Evolutionary conservation across 2,113 vertebrate genomes (phyloP).

Genomic region (Cyrtonyx montezumae): DNA sequence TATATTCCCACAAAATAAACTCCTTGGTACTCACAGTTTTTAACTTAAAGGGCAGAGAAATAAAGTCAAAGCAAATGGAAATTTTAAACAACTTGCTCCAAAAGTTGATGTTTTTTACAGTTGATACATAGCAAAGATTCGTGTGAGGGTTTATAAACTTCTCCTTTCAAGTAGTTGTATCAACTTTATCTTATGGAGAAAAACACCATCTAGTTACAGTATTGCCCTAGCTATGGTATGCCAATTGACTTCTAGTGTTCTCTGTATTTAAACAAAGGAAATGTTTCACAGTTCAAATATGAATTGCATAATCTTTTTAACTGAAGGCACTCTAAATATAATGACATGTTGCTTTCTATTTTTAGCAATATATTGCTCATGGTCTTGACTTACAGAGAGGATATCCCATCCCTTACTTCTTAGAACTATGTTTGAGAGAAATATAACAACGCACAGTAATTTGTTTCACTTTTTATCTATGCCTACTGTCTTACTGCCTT

Average conservation of each 20-base stretch:
- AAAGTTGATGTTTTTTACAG: neutral
- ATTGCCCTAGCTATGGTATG: neutral
- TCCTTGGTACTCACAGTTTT: neutral
- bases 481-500: neutral
- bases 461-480: neutral
- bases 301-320: neutral
- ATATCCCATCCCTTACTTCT: neutral
- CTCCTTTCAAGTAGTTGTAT: neutral
- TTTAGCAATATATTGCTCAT: neutral
- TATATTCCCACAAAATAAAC: neutral
- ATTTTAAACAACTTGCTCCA: neutral
- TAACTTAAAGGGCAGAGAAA: neutral
- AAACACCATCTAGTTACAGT: neutral
- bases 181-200: neutral
- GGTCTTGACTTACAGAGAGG: neutral
- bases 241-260: neutral
- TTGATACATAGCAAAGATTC: neutral
- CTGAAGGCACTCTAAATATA: neutral
- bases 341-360: neutral
- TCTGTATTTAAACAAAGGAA: neutral
- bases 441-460: neutral
- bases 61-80: neutral
- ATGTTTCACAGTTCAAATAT: neutral
- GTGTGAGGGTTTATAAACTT: neutral
- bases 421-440: neutral